A percentile compares a stretch with the other conserved stretches of the same genome.
These are phyloP conservation scores for Pachymerium ferrugineum DNA, from an alignment of 2,888 invertebrate genomes.

Conservation along the genomic window DNA sequence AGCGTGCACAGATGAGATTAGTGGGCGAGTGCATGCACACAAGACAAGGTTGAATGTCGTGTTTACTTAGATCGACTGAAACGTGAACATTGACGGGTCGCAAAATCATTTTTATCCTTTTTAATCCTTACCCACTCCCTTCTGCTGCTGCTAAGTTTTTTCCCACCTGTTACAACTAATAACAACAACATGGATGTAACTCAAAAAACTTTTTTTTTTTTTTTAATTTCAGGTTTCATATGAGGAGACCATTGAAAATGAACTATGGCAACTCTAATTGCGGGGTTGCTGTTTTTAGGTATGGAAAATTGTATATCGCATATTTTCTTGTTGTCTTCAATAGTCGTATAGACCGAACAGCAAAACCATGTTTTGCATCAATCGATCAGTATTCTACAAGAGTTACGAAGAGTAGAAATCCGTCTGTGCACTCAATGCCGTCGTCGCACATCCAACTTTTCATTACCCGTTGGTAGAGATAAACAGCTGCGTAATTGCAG, in stretches of 20 bases:
- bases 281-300: constrained; percentile 4
- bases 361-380: background rate
- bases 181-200: too few species aligned
- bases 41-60: background rate
- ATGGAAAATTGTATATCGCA: background rate
- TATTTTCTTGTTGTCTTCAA: background rate
- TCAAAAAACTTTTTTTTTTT: too few species aligned
- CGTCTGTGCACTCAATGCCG: background rate
- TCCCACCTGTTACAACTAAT: too few species aligned
- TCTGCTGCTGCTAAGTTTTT: too few species aligned
- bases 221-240: background rate
- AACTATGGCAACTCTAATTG: background rate
- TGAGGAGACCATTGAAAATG: background rate
- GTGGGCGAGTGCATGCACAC: background rate
- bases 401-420: background rate
- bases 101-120: background rate
- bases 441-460: background rate
- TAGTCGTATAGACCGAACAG: background rate
- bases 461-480: background rate
- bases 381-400: too few species aligned
- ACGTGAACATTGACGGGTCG: background rate
- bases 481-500: constrained; percentile 7
- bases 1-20: background rate
- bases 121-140: too few species aligned
- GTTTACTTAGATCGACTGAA: constrained; percentile 4